Conservation (phyloP, 2,888 invertebrate genomes). For the Torymus auratus region DNA sequence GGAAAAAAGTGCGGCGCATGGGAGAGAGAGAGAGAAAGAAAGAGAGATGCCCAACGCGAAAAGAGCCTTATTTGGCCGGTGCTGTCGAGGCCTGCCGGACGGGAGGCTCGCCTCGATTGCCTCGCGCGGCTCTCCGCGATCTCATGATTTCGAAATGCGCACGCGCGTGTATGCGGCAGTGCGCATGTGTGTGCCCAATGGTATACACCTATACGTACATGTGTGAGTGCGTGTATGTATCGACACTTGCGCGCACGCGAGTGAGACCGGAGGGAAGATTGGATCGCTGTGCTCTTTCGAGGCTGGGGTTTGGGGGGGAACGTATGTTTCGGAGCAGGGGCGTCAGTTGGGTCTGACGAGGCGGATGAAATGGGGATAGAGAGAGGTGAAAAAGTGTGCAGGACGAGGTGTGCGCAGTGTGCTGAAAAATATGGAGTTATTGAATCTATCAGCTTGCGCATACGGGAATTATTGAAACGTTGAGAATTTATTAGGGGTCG, state of each 20-base stretch:
- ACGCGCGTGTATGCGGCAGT: not conserved
- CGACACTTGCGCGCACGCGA: not conserved
- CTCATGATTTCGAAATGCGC: constrained; percentile 48
- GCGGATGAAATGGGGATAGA: too few species aligned
- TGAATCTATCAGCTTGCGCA: too few species aligned
- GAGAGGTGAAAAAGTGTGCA: too few species aligned
- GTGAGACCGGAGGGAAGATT: too few species aligned
- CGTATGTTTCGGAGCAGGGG: too few species aligned
- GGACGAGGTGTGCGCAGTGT: too few species aligned
- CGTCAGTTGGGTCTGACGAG: not conserved
- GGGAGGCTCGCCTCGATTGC: constrained; percentile 34
- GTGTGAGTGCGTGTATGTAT: not conserved
- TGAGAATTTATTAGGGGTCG: too few species aligned
- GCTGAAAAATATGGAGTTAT: too few species aligned
- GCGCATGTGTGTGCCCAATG: not conserved
- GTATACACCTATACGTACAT: not conserved
- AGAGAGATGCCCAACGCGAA: constrained; percentile 46
- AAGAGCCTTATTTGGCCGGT: constrained; percentile 54
- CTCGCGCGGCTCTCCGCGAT: constrained; percentile 29
- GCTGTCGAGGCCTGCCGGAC: constrained; percentile 11
- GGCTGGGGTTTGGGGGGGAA: too few species aligned
- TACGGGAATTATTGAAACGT: too few species aligned
- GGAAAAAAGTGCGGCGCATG: not conserved
- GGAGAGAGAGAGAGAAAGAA: constrained; percentile 4
- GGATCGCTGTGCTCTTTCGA: too few species aligned